Percentiles rank a stretch among this genome's conserved stretches.
phyloP scores from a whole-genome alignment of 2,113 vertebrate species.

The Clarias gariepinus region DNA sequence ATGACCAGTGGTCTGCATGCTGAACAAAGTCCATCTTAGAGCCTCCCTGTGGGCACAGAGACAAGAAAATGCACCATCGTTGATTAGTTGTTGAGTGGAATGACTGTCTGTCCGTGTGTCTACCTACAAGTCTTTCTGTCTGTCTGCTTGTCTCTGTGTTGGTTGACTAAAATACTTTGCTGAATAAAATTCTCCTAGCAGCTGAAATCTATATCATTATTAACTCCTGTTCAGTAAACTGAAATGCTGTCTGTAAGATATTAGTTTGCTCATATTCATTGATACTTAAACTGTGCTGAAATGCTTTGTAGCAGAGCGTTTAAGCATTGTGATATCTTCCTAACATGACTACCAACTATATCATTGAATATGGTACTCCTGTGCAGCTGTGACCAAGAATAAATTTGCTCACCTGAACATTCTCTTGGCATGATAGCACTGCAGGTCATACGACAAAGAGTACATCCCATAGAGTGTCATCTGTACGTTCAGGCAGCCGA shows the following conservation, averaged over 20 bases:
- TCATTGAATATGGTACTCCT: background rate
- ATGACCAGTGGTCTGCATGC: slow-evolving; percentile 91
- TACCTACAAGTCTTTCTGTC: background rate
- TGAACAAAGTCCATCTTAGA: slow-evolving; percentile 85
- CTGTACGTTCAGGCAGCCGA: slow-evolving; percentile 89
- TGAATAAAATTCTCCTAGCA: background rate
- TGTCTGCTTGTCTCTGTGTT: background rate
- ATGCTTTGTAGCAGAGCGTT: background rate
- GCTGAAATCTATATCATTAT: background rate
- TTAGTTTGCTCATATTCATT: background rate
- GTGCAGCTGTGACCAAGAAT: background rate
- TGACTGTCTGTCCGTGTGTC: background rate
- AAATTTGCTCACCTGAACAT: slow-evolving; percentile 74
- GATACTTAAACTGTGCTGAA: background rate
- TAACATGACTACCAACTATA: background rate
- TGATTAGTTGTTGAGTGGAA: no score
- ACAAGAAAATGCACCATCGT: background rate
- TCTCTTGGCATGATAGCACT: slow-evolving; percentile 80
- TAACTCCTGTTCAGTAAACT: background rate
- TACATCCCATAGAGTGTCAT: slow-evolving; percentile 90
- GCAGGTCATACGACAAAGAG: slow-evolving; percentile 86
- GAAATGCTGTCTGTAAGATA: background rate
- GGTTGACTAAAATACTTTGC: background rate
- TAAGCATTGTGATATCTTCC: background rate
- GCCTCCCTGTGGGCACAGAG: slow-evolving; percentile 77